Base-by-base conservation (phyloP, 1,140 invertebrate species). In the Lordiphosa clarofinis region DNA sequence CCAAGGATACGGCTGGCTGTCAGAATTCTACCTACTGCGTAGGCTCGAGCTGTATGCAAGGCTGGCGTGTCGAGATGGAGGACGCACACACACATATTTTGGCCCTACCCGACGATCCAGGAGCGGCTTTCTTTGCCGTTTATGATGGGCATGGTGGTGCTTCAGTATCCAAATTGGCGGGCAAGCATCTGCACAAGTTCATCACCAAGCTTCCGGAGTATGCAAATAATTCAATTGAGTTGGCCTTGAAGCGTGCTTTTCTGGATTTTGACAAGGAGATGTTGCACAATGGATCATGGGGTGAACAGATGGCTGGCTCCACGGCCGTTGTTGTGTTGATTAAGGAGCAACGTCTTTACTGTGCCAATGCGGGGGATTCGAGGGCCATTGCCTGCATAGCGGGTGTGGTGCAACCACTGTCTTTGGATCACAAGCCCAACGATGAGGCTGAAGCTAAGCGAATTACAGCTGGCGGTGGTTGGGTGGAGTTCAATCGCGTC, bases 51-150 rank as follows among this genome's bases (percentile, higher is more conserved):
- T 98, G 95, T 88, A 99, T 99, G 97, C 98, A 99, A 90, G 98
- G 98, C 90, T 99, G 98, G 98, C 90, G 98, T 57, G 94, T 98
- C 11, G 96, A 96, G 88, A 99, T 99, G 98, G 98, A 99, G 91
- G 98, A 99, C 91, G 96, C 96, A 1, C 98, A 99, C 87, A 97
- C 96, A 24, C 96, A 98, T 76, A 94, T 99, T 57, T 90, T 99
- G 2, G 94, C 96, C 0, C 88, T 99, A 31, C 96, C 97, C 0
- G 96, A 98, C 84, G 97, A 99, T 88, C 95, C 95, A 39, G 92
- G 92, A 9, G 93, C 96, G 9, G 93, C 97, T n/a, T 99, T 98
- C 90, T 99, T 99, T 91, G 97, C 94, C 4, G 98, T 99, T 0
- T 99, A 97, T 89, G 98, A 89, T 40, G 88, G 88, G 0, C 88